A percentile compares a stretch with the other conserved stretches of the same genome.
These are phyloP conservation scores for Martes martes DNA, from an alignment of 2,113 vertebrate species.

Conservation along the genomic window DNA sequence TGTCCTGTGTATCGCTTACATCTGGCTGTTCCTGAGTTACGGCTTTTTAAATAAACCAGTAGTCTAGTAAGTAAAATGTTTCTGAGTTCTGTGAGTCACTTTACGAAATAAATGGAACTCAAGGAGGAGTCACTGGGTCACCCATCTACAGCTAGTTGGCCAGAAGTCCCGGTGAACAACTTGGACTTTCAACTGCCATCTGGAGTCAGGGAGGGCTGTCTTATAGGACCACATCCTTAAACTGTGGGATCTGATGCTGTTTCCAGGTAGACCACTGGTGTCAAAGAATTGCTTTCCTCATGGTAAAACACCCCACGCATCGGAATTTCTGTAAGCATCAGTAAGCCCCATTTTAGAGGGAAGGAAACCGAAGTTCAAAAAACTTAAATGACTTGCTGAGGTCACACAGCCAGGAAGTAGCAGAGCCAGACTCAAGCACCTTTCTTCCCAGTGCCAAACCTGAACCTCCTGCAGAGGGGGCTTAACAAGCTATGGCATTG, in stretches of 20 bases:
- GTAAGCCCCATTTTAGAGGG: background rate
- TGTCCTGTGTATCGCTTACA: background rate
- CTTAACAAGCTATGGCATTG: fast-evolving
- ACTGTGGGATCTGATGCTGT: background rate
- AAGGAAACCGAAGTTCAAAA: background rate
- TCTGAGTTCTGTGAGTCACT: background rate
- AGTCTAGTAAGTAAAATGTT: background rate
- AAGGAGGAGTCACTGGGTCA: background rate
- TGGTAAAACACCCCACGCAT: background rate
- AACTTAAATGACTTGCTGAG: background rate
- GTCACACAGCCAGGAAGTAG: background rate
- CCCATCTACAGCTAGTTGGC: background rate
- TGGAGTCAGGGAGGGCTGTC: background rate
- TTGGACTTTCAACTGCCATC: background rate
- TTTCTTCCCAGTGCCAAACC: background rate
- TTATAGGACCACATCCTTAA: background rate
- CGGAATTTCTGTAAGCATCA: background rate
- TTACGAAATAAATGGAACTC: background rate
- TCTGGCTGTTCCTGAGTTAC: background rate
- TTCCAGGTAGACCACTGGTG: background rate
- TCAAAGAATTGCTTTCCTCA: background rate
- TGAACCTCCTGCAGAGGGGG: background rate
- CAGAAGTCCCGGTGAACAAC: background rate
- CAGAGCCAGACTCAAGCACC: background rate
- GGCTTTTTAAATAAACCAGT: background rate